These are phyloP conservation scores for Anguilla pacifica DNA, from an alignment of 2,797 vertebrate species.

Conservation along the genomic window DNA sequence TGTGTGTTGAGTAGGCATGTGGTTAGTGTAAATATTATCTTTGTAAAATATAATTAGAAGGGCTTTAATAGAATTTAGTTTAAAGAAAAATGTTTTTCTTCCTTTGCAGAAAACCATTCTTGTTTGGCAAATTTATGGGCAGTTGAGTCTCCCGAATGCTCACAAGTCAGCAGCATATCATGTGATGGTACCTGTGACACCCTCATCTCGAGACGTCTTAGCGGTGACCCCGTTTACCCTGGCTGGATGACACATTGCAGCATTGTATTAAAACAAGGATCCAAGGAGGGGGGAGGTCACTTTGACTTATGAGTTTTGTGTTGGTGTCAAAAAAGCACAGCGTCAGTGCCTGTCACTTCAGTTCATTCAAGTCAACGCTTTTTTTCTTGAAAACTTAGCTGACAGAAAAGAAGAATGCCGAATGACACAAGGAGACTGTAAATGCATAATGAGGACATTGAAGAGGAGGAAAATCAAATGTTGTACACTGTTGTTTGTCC, in stretches of 20 bases:
- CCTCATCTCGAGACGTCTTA: neutral
- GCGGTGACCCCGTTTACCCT: neutral
- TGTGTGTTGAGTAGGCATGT: no score
- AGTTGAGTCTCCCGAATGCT: neutral
- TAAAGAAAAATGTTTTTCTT: neutral
- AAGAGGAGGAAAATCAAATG: neutral
- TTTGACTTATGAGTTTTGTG: slow-evolving; percentile 8
- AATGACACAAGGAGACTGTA: slow-evolving; percentile 4
- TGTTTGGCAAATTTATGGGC: neutral
- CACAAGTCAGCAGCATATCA: neutral
- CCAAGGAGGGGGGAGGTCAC: neutral
- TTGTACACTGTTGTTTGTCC: neutral
- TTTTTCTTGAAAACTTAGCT: neutral
- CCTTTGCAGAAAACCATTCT: neutral
- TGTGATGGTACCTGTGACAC: neutral
- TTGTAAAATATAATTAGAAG: no score
- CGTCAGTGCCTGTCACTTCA: slow-evolving; percentile 1
- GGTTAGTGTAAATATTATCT: no score
- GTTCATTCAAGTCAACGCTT: neutral
- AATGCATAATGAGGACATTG: neutral
- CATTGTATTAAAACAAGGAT: neutral
- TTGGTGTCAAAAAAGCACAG: neutral
- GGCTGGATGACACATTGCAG: neutral
- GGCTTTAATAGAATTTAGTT: no score
- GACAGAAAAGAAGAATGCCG: neutral